These are phyloP conservation scores for Pseudomyrmex sp. DNA, from an alignment of 1,140 invertebrate species.

Conservation along the genomic window DNA sequence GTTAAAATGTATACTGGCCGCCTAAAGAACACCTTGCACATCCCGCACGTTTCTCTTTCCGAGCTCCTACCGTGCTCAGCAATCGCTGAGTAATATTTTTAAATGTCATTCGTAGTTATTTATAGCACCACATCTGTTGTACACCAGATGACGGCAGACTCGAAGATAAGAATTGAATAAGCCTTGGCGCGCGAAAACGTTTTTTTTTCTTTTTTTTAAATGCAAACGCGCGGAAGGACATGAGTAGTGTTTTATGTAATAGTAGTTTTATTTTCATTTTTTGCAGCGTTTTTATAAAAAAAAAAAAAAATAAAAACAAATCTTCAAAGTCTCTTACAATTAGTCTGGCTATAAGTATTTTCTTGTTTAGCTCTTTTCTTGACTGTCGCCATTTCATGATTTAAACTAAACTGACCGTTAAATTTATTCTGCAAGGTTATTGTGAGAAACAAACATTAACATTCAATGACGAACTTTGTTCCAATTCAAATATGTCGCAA, in stretches of 20 bases:
- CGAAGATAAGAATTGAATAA: constrained; percentile 24
- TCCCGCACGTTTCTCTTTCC: not conserved
- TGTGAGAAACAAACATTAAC: constrained; percentile 74
- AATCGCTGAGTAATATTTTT: constrained; percentile 47
- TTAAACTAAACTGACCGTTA: constrained; percentile 74
- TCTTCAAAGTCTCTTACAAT: not conserved
- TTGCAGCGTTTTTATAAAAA: too few relatives aligned
- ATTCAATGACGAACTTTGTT: constrained; percentile 77
- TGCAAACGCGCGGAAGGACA: too few relatives aligned
- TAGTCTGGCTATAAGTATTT: too few relatives aligned
- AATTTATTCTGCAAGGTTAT: constrained; percentile 74
- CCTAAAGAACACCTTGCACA: not conserved
- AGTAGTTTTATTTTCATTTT: too few relatives aligned
- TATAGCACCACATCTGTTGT: constrained; percentile 2
- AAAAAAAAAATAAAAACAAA: not conserved
- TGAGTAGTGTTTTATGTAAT: too few relatives aligned
- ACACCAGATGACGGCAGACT: constrained; percentile 15
- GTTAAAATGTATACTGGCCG: not conserved
- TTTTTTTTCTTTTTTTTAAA: not conserved
- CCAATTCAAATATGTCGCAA: constrained; percentile 60
- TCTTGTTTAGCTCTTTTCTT: not conserved
- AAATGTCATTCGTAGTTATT: constrained; percentile 43
- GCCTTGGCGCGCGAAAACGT: constrained; percentile 40
- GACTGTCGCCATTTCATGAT: constrained; percentile 65
- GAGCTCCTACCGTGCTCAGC: not conserved